Conservation (phyloP, 2,113 vertebrate species). For the Centropus unirufus region DNA sequence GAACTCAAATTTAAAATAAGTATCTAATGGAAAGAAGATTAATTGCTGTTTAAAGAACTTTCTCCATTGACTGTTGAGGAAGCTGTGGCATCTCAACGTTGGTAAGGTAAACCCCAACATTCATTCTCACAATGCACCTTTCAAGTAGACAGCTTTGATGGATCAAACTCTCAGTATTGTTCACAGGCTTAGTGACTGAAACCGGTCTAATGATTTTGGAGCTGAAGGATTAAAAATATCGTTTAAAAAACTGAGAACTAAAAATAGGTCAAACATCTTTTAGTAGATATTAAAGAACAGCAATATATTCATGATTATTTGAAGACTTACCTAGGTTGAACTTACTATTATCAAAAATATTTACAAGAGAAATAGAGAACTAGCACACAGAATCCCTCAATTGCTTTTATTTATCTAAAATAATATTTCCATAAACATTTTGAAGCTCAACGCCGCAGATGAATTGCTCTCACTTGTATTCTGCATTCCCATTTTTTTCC, state of each 20-base stretch:
- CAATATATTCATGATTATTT: neutral
- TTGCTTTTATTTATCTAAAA: neutral
- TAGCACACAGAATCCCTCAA: neutral
- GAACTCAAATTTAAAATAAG: neutral
- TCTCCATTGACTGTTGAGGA: neutral
- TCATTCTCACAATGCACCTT: neutral
- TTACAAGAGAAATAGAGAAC: neutral
- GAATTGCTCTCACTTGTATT: neutral
- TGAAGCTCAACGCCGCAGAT: neutral
- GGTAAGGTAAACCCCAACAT: neutral
- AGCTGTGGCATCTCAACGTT: neutral
- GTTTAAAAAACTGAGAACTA: neutral
- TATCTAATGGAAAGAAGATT: neutral
- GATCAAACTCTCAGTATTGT: neutral
- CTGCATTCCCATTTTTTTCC: neutral
- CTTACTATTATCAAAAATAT: neutral
- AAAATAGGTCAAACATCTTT: neutral
- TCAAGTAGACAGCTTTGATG: neutral
- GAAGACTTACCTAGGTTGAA: neutral
- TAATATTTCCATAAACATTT: neutral
- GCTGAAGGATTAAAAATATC: neutral
- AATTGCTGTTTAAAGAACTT: neutral
- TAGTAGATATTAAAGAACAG: neutral
- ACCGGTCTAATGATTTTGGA: neutral
- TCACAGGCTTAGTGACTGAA: neutral